phyloP scores from a whole-genome alignment of 2,113 vertebrate genomes.

The Elaphurus davidianus region DNA sequence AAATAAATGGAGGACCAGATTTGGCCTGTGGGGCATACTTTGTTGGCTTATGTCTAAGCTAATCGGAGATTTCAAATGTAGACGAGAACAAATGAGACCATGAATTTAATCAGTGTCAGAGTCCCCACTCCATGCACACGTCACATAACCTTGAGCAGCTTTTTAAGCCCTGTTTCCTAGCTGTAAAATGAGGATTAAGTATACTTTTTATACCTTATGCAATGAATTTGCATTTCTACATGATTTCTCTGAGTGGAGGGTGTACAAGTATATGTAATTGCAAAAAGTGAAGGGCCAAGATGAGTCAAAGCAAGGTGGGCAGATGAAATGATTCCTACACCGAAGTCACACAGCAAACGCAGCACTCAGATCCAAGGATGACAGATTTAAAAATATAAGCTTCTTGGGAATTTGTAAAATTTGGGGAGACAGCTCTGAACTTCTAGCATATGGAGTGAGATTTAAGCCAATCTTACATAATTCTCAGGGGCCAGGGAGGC shows the following conservation, averaged over 20 bases:
- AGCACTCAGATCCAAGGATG: not conserved
- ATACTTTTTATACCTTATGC: not conserved
- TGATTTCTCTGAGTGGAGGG: not conserved
- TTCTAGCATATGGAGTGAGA: not conserved
- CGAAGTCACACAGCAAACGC: not conserved
- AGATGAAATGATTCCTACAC: not conserved
- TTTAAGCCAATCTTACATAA: not conserved
- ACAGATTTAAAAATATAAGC: not conserved
- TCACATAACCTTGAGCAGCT: not conserved
- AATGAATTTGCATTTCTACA: not conserved
- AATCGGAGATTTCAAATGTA: not conserved
- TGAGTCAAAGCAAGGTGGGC: not conserved
- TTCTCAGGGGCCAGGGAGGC: not conserved
- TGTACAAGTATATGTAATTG: not conserved
- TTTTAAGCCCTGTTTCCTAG: not conserved
- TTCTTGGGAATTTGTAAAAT: not conserved
- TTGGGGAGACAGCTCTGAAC: not conserved
- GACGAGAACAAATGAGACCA: not conserved
- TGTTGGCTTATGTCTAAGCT: not conserved
- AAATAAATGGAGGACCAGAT: not conserved
- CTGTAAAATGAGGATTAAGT: not conserved
- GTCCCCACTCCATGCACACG: not conserved
- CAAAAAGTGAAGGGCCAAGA: not conserved
- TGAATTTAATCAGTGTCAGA: not conserved
- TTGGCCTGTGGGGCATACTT: not conserved